phyloP scores from a whole-genome alignment of 2,797 vertebrate species.

The Cossypha dichroa region DNA sequence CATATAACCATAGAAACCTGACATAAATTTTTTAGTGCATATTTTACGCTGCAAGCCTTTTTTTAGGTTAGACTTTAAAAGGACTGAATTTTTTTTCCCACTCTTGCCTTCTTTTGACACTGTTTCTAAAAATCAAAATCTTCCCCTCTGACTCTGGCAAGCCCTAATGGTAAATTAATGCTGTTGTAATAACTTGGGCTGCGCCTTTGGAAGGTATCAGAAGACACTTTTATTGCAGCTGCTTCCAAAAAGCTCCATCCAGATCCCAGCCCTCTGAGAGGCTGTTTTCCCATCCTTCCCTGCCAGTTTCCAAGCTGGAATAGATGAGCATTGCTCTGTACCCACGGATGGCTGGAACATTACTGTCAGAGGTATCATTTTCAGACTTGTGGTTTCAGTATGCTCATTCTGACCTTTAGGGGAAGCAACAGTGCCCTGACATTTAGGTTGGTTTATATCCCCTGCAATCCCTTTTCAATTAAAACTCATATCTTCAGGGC shows the following conservation, averaged over 20 bases:
- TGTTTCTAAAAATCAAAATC: not conserved
- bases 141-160: not conserved
- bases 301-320: slow-evolving; percentile 23
- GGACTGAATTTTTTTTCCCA: not conserved
- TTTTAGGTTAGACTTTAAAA: slow-evolving; percentile 46
- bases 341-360: not conserved
- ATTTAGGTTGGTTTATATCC: slow-evolving; percentile 49
- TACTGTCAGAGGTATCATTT: slow-evolving; percentile 19
- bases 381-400: not conserved
- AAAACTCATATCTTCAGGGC: not conserved
- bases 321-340: not conserved
- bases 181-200: not conserved
- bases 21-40: slow-evolving; percentile 29
- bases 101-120: not conserved
- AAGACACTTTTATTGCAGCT: not conserved
- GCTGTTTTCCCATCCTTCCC: not conserved
- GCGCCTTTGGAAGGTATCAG: not conserved
- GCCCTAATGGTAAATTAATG: not conserved
- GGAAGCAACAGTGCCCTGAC: slow-evolving; percentile 26
- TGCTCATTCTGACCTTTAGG: slow-evolving; percentile 55
- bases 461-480: slow-evolving; percentile 48
- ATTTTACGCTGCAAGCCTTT: slow-evolving; percentile 4
- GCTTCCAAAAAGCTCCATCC: not conserved
- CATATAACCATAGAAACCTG: slow-evolving; percentile 11
- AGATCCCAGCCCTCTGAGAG: not conserved